Conservation (phyloP, 2,888 invertebrate genomes). For the Euzetes globulus region DNA sequence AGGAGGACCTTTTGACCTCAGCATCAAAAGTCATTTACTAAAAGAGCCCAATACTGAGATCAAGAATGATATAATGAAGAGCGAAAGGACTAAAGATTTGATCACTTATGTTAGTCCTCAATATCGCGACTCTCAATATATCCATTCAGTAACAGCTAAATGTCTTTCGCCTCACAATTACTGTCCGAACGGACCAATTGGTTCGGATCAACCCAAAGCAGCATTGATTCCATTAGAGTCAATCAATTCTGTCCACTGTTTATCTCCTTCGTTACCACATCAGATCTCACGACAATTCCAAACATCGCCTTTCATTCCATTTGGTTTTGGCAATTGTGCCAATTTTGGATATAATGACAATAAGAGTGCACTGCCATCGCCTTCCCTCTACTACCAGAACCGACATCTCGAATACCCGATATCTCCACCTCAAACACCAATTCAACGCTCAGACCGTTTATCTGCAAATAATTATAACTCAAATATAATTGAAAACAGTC, state of each 20-base stretch:
- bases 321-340: background rate
- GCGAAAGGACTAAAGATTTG: background rate
- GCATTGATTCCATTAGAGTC: background rate
- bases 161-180: slow-evolving; percentile 5
- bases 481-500: background rate
- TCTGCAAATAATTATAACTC: background rate
- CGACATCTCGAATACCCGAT: slow-evolving; percentile 18
- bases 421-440: slow-evolving; percentile 8
- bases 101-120: background rate
- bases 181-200: background rate
- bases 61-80: background rate
- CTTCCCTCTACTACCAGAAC: background rate
- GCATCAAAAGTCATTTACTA: slow-evolving; percentile 35
- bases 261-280: slow-evolving; percentile 7
- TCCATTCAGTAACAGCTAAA: background rate
- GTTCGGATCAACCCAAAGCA: background rate
- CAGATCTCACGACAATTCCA: background rate
- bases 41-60: slow-evolving; percentile 1
- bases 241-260: background rate
- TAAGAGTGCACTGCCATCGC: background rate
- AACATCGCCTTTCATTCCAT: background rate
- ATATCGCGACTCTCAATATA: background rate
- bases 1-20: slow-evolving; percentile 38
- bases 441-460: background rate
- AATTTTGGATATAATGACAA: slow-evolving; percentile 10